phyloP scores from a whole-genome alignment of 2,113 vertebrate genomes.

The Spermophilus dauricus region DNA sequence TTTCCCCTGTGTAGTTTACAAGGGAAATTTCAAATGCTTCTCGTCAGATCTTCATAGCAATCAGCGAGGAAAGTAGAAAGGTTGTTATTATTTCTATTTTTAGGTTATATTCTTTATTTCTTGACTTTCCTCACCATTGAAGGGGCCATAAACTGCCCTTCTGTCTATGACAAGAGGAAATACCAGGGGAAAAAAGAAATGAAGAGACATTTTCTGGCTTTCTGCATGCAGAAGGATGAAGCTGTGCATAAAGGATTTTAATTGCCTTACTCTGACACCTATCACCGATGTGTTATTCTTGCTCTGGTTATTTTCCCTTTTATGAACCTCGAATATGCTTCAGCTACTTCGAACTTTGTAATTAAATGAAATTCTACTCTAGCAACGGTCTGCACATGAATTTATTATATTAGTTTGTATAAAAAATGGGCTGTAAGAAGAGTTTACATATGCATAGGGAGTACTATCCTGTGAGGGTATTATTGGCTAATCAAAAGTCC shows the following conservation, averaged over 20 bases:
- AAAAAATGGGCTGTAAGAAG: neutral
- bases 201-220: neutral
- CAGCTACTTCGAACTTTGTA: neutral
- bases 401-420: neutral
- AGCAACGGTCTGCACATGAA: neutral
- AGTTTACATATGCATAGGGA: neutral
- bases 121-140: neutral
- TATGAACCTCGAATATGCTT: neutral
- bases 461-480: neutral
- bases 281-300: neutral
- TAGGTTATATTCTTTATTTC: conserved; percentile 21
- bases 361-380: neutral
- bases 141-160: neutral
- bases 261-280: neutral
- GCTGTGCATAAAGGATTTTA: neutral
- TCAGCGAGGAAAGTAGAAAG: neutral
- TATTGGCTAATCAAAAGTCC: neutral
- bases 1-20: neutral
- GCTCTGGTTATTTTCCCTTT: neutral
- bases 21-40: neutral
- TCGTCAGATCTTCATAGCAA: neutral
- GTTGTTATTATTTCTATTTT: conserved; percentile 2
- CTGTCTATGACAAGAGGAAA: neutral
- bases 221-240: neutral
- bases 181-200: neutral